Evolutionary conservation across 2,113 vertebrate genomes (phyloP).

Genomic region (Gallinago jamesoni): DNA sequence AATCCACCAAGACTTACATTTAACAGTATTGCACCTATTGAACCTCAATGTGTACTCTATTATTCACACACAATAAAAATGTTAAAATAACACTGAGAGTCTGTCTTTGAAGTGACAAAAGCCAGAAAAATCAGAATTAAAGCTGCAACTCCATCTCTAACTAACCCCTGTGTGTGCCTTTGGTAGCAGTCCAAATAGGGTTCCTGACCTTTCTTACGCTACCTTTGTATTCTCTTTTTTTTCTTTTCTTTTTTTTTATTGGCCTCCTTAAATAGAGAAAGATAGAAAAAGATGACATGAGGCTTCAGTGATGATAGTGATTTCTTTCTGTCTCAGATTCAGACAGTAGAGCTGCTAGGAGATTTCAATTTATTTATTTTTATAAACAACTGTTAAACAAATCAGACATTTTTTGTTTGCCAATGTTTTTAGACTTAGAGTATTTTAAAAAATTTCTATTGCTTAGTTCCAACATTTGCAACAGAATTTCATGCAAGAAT

Average conservation of each 20-base stretch:
- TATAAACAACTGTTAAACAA: neutral
- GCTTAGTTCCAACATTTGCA: neutral
- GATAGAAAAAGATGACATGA: neutral
- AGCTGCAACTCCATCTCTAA: slow-evolving; percentile 32
- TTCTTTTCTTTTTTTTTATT: neutral
- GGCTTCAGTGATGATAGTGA: neutral
- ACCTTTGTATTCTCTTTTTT: neutral
- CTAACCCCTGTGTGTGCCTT: neutral
- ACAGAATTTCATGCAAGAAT: neutral
- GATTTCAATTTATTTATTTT: neutral
- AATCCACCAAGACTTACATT: slow-evolving; percentile 76
- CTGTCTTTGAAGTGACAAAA: slow-evolving; percentile 73
- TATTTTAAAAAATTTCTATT: neutral
- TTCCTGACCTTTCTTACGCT: slow-evolving; percentile 21
- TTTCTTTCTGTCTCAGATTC: neutral
- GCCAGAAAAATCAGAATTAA: slow-evolving; percentile 68
- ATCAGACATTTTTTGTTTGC: neutral
- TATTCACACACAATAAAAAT: slow-evolving; percentile 80
- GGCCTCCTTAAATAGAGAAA: neutral
- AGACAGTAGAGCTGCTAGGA: neutral
- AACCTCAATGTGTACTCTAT: slow-evolving; percentile 74
- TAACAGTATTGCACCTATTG: slow-evolving; percentile 76
- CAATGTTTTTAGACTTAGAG: neutral
- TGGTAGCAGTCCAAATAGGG: slow-evolving; percentile 14
- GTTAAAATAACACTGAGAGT: slow-evolving; percentile 70